These are phyloP conservation scores for Fragum fragum DNA, from an alignment of 2,888 invertebrate species.

Conservation along the genomic window DNA sequence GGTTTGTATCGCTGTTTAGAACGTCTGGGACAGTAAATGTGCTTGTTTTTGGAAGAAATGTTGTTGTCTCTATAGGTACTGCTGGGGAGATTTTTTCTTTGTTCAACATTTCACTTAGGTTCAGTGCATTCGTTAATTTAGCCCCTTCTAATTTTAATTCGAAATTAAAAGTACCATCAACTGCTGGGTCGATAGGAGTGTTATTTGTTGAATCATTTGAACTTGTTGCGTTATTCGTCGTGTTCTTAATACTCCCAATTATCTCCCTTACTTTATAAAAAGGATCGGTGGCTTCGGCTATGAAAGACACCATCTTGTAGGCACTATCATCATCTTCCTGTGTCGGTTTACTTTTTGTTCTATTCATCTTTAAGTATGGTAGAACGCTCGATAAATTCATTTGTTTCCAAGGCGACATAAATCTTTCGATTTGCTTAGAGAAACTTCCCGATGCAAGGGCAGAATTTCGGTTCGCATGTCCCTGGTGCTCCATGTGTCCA, in stretches of 20 bases:
- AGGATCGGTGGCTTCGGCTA: conserved; percentile 60
- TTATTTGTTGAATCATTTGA: neutral
- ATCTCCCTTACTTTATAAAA: conserved; percentile 45
- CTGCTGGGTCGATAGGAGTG: neutral
- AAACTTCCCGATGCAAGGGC: neutral
- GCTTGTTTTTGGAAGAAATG: neutral
- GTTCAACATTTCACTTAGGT: neutral
- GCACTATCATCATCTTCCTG: conserved; percentile 38
- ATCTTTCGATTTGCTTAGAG: conserved; percentile 21
- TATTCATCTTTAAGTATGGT: conserved; percentile 23
- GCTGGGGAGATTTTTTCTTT: neutral
- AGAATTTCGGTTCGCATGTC: neutral
- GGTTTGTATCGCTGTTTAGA: neutral
- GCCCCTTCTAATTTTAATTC: conserved; percentile 39
- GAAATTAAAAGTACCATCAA: conserved; percentile 52
- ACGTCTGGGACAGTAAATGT: neutral
- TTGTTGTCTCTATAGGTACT: neutral
- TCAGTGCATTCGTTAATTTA: neutral
- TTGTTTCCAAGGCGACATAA: conserved; percentile 55
- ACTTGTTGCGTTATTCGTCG: neutral
- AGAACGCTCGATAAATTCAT: conserved; percentile 46
- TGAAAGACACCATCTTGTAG: conserved; percentile 44
- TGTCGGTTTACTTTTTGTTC: neutral
- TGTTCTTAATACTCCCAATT: conserved; percentile 34
- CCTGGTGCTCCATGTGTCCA: neutral